phyloP scores from a whole-genome alignment of 2,888 invertebrate species.

The Erebia ligea region DNA sequence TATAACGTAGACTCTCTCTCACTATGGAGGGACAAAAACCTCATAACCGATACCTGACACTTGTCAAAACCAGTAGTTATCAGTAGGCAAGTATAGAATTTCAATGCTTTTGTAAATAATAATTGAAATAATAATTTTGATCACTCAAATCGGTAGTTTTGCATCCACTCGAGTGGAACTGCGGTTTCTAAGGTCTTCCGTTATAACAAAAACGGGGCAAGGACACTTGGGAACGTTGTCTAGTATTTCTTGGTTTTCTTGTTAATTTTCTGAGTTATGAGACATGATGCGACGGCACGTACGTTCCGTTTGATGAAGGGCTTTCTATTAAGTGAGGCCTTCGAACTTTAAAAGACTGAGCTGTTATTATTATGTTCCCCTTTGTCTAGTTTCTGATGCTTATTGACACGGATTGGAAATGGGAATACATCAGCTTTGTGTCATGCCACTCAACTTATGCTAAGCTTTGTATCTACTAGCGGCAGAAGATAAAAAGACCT shows the following conservation, averaged over 20 bases:
- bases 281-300: conserved; percentile 17
- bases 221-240: conserved; percentile 12
- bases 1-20: too few relatives aligned
- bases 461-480: background rate
- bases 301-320: conserved; percentile 17
- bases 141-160: conserved; percentile 31
- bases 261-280: background rate
- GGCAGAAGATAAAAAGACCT: too few relatives aligned
- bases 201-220: conserved; percentile 28
- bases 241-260: conserved; percentile 1
- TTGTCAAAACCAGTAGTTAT: background rate
- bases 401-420: conserved; percentile 5
- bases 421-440: background rate
- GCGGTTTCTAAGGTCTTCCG: conserved; percentile 30
- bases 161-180: conserved; percentile 27
- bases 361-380: conserved; percentile 11
- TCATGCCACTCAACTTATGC: background rate
- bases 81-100: background rate
- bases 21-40: background rate
- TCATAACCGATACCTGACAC: background rate
- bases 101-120: background rate
- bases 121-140: conserved; percentile 16
- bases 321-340: conserved; percentile 14
- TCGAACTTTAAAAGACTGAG: conserved; percentile 11
- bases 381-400: conserved; percentile 6